Conservation (phyloP, 2,113 vertebrate species). For the Chaetodon trifascialis region DNA sequence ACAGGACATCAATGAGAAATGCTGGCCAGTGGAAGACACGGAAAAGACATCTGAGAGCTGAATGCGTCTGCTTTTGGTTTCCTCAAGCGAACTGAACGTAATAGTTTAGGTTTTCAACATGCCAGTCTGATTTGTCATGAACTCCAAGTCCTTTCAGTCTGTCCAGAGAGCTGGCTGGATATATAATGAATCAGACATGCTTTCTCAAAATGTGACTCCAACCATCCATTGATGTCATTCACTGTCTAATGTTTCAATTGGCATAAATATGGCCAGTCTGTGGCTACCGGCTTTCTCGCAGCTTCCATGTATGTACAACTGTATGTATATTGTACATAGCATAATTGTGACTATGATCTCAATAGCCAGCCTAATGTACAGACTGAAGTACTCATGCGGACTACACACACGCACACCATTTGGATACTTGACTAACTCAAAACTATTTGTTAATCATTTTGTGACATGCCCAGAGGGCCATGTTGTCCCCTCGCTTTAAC, state of each 20-base stretch:
- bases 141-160: constrained; percentile 49
- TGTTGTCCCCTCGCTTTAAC: constrained; percentile 72
- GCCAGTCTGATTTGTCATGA: constrained; percentile 56
- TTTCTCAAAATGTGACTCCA: constrained; percentile 28
- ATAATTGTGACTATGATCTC: constrained; percentile 45
- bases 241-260: constrained; percentile 25
- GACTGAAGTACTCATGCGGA: constrained; percentile 39
- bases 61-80: constrained; percentile 41
- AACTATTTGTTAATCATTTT: constrained; percentile 82
- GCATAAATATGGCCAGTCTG: constrained; percentile 10
- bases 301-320: constrained; percentile 23
- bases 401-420: constrained; percentile 55
- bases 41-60: constrained; percentile 3
- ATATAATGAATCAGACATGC: constrained; percentile 51
- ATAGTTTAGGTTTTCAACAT: constrained; percentile 60
- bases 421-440: constrained; percentile 66
- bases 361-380: constrained; percentile 42
- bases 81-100: constrained; percentile 13
- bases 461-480: constrained; percentile 73
- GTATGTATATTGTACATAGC: constrained; percentile 19
- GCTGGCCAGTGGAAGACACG: neutral
- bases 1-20: neutral
- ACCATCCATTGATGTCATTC: constrained; percentile 25
- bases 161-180: constrained; percentile 38
- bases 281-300: constrained; percentile 33